Percentiles rank a stretch among this genome's conserved stretches.
Evolutionary conservation across 2,113 vertebrate species (phyloP).

Genomic region (Ailurus styani): DNA sequence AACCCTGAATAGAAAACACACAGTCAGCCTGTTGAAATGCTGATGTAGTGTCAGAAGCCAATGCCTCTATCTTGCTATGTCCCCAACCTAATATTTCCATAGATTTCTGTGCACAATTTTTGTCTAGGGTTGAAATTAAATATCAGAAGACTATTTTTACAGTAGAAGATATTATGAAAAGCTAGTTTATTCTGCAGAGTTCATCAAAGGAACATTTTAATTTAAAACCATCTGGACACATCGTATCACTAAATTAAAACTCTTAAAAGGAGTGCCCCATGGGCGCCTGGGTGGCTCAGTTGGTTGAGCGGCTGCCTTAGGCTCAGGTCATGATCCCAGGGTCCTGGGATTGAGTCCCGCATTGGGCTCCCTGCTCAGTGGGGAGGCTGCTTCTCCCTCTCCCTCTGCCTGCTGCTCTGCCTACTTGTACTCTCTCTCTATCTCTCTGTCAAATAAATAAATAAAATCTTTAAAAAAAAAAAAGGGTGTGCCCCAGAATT

Average conservation of each 20-base stretch:
- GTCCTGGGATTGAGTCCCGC: too few relatives aligned
- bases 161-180: not conserved
- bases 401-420: too few relatives aligned
- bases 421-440: too few relatives aligned
- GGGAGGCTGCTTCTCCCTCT: too few relatives aligned
- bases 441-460: too few relatives aligned
- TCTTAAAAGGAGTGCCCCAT: conserved; percentile 21
- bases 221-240: conserved; percentile 28
- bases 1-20: not conserved
- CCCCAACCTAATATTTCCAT: not conserved
- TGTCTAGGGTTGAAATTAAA: conserved; percentile 48
- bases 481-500: conserved; percentile 23
- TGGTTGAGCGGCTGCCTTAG: too few relatives aligned
- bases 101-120: conserved; percentile 26
- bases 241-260: conserved; percentile 46
- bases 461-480: too few relatives aligned
- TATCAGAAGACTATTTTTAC: conserved; percentile 41
- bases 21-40: not conserved
- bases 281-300: too few relatives aligned
- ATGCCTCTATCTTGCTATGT: not conserved
- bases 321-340: too few relatives aligned
- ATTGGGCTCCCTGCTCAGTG: too few relatives aligned
- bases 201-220: conserved; percentile 36
- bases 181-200: not conserved
- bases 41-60: not conserved